Conservation (phyloP, 2,797 vertebrate genomes). For the Notolepis coatsorum region DNA sequence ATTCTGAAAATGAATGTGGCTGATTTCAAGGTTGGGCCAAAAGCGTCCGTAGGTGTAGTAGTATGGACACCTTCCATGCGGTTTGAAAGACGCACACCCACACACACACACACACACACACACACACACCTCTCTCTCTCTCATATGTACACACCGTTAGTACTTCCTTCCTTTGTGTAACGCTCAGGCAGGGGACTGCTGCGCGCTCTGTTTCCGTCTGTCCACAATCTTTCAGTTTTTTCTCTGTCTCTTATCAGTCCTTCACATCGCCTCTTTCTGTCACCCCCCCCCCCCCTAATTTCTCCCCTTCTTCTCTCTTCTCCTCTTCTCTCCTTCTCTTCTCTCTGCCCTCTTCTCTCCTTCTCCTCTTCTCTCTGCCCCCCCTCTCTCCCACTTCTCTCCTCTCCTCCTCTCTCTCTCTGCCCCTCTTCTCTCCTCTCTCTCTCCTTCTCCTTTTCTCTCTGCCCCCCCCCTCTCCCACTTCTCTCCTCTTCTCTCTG, state of each 20-base stretch:
- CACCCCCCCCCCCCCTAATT: too few relatives aligned
- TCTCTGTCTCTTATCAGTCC: conserved; percentile 41
- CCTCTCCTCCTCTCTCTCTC: conserved; percentile 21
- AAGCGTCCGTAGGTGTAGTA: conserved; percentile 8
- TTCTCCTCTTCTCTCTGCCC: too few relatives aligned
- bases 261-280: not conserved
- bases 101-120: too few relatives aligned
- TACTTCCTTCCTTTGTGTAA: conserved; percentile 84
- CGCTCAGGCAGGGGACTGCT: conserved; percentile 65
- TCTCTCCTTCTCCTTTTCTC: conserved; percentile 6
- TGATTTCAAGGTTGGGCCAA: conserved; percentile 28
- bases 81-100: conserved; percentile 66
- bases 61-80: conserved; percentile 22
- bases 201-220: conserved; percentile 66
- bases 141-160: conserved; percentile 58
- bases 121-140: too few relatives aligned
- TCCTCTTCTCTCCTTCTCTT: not conserved
- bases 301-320: not conserved
- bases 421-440: not conserved
- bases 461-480: not conserved
- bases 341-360: not conserved
- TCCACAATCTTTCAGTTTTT: conserved; percentile 59
- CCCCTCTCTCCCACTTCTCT: too few relatives aligned
- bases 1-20: conserved; percentile 33
- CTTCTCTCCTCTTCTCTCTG: conserved; percentile 36